A percentile compares a stretch with the other conserved stretches of the same genome.
Evolutionary conservation across 2,797 vertebrate species (phyloP).

Genomic region (Astyanax mexicanus): DNA sequence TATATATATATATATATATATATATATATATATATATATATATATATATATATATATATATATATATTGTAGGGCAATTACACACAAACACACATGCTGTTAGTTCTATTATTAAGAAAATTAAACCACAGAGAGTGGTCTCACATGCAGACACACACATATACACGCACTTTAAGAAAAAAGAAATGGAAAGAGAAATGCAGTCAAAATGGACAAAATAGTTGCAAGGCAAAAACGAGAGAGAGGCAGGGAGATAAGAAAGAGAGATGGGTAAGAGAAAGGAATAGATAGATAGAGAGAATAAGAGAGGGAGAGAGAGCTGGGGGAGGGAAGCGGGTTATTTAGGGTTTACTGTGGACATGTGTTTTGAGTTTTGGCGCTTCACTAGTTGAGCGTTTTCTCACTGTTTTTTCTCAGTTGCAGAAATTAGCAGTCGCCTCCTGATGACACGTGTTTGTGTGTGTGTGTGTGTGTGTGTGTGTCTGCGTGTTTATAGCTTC

Average conservation of each 20-base stretch:
- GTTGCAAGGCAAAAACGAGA: conserved; percentile 41
- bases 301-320: background rate
- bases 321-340: background rate
- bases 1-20: too few relatives aligned
- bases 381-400: background rate
- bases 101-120: conserved; percentile 9
- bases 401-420: too few relatives aligned
- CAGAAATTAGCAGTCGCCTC: conserved; percentile 20
- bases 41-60: too few relatives aligned
- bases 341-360: conserved; percentile 28
- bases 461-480: conserved; percentile 25
- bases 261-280: conserved; percentile 34
- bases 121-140: conserved; percentile 10
- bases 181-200: background rate
- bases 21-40: too few relatives aligned
- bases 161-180: too few relatives aligned
- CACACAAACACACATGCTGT: background rate
- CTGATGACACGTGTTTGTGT: conserved; percentile 31
- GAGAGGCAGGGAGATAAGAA: conserved; percentile 48
- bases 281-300: background rate
- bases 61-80: background rate
- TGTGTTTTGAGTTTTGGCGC: conserved; percentile 27
- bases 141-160: background rate
- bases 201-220: too few relatives aligned
- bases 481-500: conserved; percentile 18